Evolutionary conservation across 2,113 vertebrate species (phyloP).

Genomic region (Eurypyga helias): DNA sequence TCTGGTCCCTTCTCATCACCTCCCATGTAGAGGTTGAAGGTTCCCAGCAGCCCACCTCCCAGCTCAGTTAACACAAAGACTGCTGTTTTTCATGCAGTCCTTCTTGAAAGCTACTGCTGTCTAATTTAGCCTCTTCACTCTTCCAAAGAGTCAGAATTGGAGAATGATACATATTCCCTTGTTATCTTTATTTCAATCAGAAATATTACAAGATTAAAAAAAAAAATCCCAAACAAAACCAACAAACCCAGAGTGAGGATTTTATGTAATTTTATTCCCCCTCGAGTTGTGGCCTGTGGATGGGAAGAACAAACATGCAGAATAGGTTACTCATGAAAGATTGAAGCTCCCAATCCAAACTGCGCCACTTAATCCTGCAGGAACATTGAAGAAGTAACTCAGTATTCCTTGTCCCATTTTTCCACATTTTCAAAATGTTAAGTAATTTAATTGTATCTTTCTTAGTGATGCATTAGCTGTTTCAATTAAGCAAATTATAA

Average conservation of each 20-base stretch:
- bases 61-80: neutral
- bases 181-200: neutral
- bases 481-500: neutral
- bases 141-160: neutral
- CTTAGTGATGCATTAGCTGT: neutral
- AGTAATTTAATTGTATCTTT: neutral
- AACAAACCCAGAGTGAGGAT: neutral
- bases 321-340: neutral
- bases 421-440: neutral
- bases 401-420: neutral
- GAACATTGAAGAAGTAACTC: neutral
- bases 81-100: neutral
- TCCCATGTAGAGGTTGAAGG: neutral
- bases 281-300: neutral
- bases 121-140: neutral
- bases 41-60: fast-evolving
- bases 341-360: neutral
- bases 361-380: neutral
- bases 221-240: neutral
- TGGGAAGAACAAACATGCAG: neutral
- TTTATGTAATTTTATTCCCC: neutral
- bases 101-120: neutral
- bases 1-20: neutral
- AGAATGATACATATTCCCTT: neutral
- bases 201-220: neutral